phyloP scores from a whole-genome alignment of 2,888 invertebrate species.

The Trachelus tabidus region DNA sequence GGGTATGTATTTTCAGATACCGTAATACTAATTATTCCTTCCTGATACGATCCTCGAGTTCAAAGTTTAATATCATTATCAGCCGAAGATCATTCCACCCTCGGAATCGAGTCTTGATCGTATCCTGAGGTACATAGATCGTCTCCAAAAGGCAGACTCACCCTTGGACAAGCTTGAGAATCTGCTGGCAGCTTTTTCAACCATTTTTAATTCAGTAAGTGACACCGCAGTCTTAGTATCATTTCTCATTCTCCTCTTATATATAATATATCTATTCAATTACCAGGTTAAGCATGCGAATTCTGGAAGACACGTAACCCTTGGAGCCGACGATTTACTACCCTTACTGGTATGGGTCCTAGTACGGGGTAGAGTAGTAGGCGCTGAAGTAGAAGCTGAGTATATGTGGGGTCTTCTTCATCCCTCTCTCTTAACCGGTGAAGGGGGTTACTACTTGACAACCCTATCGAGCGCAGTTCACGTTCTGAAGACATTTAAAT shows the following conservation, averaged over 20 bases:
- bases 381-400: conserved; percentile 95
- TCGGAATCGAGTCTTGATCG: conserved; percentile 79
- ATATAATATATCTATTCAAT: conserved; percentile 34
- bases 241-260: conserved; percentile 33
- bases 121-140: conserved; percentile 82
- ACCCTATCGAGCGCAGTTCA: conserved; percentile 93
- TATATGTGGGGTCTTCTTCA: conserved; percentile 96
- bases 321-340: conserved; percentile 90
- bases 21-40: background rate
- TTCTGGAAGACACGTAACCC: conserved; percentile 67
- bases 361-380: conserved; percentile 88
- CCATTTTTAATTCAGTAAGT: conserved; percentile 85
- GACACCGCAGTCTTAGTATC: conserved; percentile 16
- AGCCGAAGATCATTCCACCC: conserved; percentile 82
- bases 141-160: conserved; percentile 91
- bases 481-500: conserved; percentile 77
- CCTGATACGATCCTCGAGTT: conserved; percentile 17
- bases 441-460: conserved; percentile 95
- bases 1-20: conserved; percentile 66
- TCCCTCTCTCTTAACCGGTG: conserved; percentile 89
- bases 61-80: conserved; percentile 61
- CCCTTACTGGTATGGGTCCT: conserved; percentile 93
- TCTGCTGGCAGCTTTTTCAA: conserved; percentile 87
- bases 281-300: conserved; percentile 76
- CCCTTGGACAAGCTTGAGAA: conserved; percentile 94